Conservation (phyloP, 2,113 vertebrate species). For the Pseudopodoces humilis region DNA sequence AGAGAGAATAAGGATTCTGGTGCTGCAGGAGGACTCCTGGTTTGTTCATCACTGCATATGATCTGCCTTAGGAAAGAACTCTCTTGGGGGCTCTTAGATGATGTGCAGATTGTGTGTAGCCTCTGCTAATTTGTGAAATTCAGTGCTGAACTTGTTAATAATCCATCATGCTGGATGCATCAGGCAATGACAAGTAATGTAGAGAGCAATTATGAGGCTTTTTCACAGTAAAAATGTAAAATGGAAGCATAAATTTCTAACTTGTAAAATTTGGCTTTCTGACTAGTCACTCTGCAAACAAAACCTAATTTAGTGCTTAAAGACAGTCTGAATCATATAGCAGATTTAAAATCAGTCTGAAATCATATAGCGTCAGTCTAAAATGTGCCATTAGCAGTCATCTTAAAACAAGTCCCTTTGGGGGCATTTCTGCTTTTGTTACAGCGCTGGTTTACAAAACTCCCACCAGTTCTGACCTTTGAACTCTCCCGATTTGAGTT, state of each 20-base stretch:
- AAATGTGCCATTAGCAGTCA: neutral
- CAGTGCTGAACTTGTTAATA: neutral
- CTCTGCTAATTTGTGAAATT: neutral
- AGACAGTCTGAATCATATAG: neutral
- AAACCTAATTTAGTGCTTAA: neutral
- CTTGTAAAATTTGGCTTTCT: neutral
- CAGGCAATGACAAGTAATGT: neutral
- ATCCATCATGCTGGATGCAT: neutral
- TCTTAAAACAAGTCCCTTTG: neutral
- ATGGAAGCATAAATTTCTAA: neutral
- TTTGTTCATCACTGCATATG: neutral
- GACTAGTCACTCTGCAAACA: neutral
- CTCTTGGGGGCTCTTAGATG: neutral
- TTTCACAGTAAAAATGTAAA: neutral
- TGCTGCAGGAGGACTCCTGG: neutral
- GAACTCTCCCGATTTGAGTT: conserved; percentile 97
- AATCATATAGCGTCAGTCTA: neutral
- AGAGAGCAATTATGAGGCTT: neutral
- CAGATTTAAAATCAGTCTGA: neutral
- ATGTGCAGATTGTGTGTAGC: neutral
- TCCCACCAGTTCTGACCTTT: conserved; percentile 95
- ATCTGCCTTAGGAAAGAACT: neutral
- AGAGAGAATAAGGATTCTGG: neutral
- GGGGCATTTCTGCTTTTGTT: conserved; percentile 52
- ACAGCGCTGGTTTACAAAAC: conserved; percentile 95